Conservation (phyloP, 2,113 vertebrate genomes). For the Apus apus region DNA sequence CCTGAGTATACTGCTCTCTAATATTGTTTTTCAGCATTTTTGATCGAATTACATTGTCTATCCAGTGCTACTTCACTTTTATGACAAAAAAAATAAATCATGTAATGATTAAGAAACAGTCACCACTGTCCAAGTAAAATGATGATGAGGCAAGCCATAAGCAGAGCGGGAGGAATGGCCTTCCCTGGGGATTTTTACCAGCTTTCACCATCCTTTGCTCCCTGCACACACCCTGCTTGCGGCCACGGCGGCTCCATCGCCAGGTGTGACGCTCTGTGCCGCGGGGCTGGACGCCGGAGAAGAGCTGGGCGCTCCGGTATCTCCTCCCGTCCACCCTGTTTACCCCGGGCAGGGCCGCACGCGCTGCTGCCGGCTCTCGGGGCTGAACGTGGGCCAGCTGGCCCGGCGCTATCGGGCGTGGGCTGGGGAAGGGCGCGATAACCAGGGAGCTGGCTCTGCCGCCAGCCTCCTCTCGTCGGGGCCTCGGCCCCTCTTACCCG, state of each 20-base stretch:
- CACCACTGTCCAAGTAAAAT: neutral
- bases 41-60: accelerated
- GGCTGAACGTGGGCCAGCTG: neutral
- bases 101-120: neutral
- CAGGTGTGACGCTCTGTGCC: accelerated
- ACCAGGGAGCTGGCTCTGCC: accelerated
- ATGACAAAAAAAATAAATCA: neutral
- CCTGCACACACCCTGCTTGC: accelerated
- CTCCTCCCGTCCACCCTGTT: accelerated
- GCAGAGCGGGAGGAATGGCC: accelerated
- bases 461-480: neutral
- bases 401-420: neutral
- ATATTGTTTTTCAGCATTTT: neutral
- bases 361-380: accelerated
- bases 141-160: neutral
- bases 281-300: accelerated
- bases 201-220: neutral
- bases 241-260: neutral
- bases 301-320: neutral
- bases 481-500: neutral
- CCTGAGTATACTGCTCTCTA: accelerated
- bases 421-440: neutral
- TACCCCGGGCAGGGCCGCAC: neutral
- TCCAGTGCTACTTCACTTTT: neutral
- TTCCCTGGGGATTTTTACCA: neutral